Evolutionary conservation across 2,888 invertebrate genomes (phyloP).

Genomic region (Caradrina kadenii): DNA sequence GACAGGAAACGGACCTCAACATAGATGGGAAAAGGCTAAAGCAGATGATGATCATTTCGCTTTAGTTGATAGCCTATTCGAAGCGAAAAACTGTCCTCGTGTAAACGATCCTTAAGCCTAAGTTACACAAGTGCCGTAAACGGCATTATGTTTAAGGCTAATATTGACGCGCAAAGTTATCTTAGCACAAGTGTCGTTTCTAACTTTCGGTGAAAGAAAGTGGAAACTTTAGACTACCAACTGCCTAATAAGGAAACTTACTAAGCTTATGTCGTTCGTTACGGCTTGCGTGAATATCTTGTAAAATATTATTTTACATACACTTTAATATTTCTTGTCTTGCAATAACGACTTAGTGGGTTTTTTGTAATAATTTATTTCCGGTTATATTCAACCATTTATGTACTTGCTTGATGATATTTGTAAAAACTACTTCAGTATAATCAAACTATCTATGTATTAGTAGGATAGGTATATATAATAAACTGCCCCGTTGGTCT

Average conservation of each 20-base stretch:
- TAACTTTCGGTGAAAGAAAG: conserved; percentile 77
- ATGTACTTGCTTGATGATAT: background rate
- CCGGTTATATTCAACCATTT: background rate
- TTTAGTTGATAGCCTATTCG: background rate
- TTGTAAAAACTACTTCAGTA: background rate
- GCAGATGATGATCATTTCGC: too few species aligned
- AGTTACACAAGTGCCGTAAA: conserved; percentile 42
- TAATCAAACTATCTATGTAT: background rate
- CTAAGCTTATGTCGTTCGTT: conserved; percentile 27
- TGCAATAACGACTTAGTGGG: conserved; percentile 11
- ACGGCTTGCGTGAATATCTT: conserved; percentile 5
- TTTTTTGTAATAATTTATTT: conserved; percentile 14
- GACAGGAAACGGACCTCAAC: too few species aligned
- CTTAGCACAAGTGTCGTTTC: conserved; percentile 74
- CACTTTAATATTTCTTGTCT: background rate
- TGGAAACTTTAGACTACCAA: conserved; percentile 62
- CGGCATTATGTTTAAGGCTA: conserved; percentile 48
- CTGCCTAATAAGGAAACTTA: conserved; percentile 51
- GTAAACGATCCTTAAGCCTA: conserved; percentile 19
- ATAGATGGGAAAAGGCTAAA: too few species aligned
- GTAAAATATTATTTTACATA: conserved; percentile 1
- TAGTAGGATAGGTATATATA: too few species aligned
- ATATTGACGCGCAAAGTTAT: conserved; percentile 57
- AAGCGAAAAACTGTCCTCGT: background rate
- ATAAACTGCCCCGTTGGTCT: too few species aligned